Conservation (phyloP, 2,888 invertebrate genomes). For the Caenorhabditis sp. region DNA sequence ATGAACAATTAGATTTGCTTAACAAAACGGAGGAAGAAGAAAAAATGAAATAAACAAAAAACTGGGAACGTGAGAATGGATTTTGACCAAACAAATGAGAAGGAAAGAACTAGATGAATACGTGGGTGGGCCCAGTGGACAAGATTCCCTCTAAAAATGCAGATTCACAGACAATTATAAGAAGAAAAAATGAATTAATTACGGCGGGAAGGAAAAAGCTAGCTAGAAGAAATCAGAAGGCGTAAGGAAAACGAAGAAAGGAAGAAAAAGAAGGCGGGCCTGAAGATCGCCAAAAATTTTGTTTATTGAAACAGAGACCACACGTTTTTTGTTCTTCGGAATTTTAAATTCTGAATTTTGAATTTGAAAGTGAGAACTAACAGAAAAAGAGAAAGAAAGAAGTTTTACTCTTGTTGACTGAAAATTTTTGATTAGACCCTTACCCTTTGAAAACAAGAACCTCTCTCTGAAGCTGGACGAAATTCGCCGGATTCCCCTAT, state of each 20-base stretch:
- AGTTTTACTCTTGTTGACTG: not conserved
- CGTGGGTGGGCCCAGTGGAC: slow-evolving; percentile 20
- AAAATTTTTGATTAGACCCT: not conserved
- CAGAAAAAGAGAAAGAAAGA: no score
- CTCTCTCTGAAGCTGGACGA: not conserved
- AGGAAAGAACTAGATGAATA: not conserved
- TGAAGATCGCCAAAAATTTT: slow-evolving; percentile 14
- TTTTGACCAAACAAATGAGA: slow-evolving; percentile 7
- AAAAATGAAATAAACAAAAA: not conserved
- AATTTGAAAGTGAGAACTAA: slow-evolving; percentile 10
- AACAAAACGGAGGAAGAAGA: not conserved
- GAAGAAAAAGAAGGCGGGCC: slow-evolving; percentile 2
- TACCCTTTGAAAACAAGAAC: not conserved
- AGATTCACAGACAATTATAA: not conserved
- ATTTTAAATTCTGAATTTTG: not conserved
- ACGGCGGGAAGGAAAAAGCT: not conserved
- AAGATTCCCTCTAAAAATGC: not conserved
- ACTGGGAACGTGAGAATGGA: not conserved
- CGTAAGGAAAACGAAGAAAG: not conserved
- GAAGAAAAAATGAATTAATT: slow-evolving; percentile 34
- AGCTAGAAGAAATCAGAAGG: slow-evolving; percentile 29
- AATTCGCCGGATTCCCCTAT: slow-evolving; percentile 6
- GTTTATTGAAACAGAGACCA: slow-evolving; percentile 39
- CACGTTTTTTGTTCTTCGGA: slow-evolving; percentile 29
- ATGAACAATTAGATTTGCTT: slow-evolving; percentile 7